Evolutionary conservation across 1,140 invertebrate species (phyloP).

Genomic region (Lasioglossum baleicum): DNA sequence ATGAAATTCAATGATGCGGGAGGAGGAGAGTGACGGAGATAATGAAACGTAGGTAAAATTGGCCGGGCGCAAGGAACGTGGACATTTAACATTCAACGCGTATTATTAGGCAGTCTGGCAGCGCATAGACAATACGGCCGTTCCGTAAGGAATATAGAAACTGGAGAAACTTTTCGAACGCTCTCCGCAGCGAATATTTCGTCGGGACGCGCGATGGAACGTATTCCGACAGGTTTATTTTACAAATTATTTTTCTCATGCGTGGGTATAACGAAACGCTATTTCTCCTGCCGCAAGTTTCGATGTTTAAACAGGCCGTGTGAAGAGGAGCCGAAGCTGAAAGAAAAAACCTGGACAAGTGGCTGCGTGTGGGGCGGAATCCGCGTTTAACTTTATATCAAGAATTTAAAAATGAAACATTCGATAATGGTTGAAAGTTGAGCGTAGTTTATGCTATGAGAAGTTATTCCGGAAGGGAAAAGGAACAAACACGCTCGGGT

Average conservation of each 20-base stretch:
- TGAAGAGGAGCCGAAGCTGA: too few species aligned
- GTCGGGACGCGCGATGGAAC: background rate
- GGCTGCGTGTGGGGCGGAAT: too few species aligned
- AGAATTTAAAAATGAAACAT: too few species aligned
- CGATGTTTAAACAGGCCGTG: constrained; percentile 18
- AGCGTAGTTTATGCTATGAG: too few species aligned
- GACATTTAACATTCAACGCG: constrained; percentile 67
- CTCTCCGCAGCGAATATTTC: constrained; percentile 34
- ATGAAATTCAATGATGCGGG: constrained; percentile 19
- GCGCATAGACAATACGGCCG: constrained; percentile 54
- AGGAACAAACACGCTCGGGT: too few species aligned
- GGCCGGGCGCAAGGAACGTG: constrained; percentile 29
- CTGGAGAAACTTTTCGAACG: constrained; percentile 55
- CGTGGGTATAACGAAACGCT: too few species aligned
- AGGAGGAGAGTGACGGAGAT: constrained; percentile 7
- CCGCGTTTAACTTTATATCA: constrained; percentile 18
- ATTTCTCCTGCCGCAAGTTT: constrained; percentile 21
- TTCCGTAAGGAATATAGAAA: constrained; percentile 50
- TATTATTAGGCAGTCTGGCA: constrained; percentile 67
- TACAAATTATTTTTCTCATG: constrained; percentile 38
- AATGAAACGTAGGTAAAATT: too few species aligned
- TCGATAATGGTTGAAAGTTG: too few species aligned
- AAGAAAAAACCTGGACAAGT: too few species aligned
- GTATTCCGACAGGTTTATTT: constrained; percentile 34
- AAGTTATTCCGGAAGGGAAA: too few species aligned